Percentiles rank a stretch among this genome's conserved stretches.
phyloP scores from a whole-genome alignment of 2,797 vertebrate genomes.

The Pelobates cultripes region DNA sequence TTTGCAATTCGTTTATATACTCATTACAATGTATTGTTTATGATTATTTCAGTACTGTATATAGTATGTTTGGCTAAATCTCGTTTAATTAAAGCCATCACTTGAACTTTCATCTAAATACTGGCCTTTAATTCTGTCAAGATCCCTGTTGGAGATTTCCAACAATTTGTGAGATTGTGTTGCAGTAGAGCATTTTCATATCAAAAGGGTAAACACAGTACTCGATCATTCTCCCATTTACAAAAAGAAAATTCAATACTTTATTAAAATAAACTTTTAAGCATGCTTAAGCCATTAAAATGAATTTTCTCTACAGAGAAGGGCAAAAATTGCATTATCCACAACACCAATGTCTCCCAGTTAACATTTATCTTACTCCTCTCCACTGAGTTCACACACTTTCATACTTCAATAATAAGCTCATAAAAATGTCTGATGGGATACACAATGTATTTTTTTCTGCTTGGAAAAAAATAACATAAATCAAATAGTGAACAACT shows the following conservation, averaged over 20 bases:
- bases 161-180: background rate
- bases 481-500: conserved; percentile 64
- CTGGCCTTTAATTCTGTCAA: conserved; percentile 13
- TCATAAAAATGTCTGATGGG: conserved; percentile 61
- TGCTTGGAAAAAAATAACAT: conserved; percentile 62
- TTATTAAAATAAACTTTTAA: conserved; percentile 44
- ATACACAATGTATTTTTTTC: conserved; percentile 61
- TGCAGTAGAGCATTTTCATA: conserved; percentile 18
- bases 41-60: too few relatives aligned
- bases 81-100: background rate
- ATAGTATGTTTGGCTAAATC: too few relatives aligned
- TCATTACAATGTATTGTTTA: too few relatives aligned
- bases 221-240: background rate
- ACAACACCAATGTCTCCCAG: background rate
- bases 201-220: background rate
- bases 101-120: conserved; percentile 11
- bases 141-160: background rate
- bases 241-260: background rate
- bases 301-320: conserved; percentile 45
- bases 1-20: too few relatives aligned
- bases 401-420: conserved; percentile 59
- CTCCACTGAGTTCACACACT: conserved; percentile 50
- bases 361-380: conserved; percentile 59
- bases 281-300: conserved; percentile 31
- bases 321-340: conserved; percentile 54